Evolutionary conservation across 2,888 invertebrate genomes (phyloP).

Genomic region (Bellardia pandia): DNA sequence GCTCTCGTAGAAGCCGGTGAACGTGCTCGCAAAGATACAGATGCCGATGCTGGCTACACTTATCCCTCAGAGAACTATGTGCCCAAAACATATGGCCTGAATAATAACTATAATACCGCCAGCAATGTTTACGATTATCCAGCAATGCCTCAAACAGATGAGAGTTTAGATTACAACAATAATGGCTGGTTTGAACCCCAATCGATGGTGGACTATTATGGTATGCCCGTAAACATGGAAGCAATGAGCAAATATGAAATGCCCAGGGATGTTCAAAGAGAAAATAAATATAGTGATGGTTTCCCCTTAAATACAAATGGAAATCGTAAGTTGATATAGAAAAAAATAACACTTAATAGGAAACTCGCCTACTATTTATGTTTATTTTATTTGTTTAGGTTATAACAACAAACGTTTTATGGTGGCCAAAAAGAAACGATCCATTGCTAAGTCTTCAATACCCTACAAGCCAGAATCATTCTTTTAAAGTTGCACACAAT

Average conservation of each 20-base stretch:
- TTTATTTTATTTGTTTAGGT: slow-evolving; percentile 73
- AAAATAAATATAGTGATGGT: slow-evolving; percentile 79
- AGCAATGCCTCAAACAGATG: slow-evolving; percentile 75
- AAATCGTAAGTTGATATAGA: slow-evolving; percentile 79
- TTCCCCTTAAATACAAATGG: slow-evolving; percentile 69
- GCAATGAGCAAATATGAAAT: slow-evolving; percentile 81
- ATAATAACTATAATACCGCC: slow-evolving; percentile 68
- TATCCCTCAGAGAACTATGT: slow-evolving; percentile 73
- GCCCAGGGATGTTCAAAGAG: slow-evolving; percentile 75
- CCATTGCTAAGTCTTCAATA: slow-evolving; percentile 79
- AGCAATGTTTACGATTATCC: slow-evolving; percentile 72
- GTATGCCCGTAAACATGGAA: slow-evolving; percentile 81
- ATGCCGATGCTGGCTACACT: slow-evolving; percentile 76
- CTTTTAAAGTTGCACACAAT: slow-evolving; percentile 76
- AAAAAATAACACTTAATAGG: neutral
- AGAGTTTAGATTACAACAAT: slow-evolving; percentile 75
- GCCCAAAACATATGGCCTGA: slow-evolving; percentile 66
- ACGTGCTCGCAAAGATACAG: slow-evolving; percentile 82
- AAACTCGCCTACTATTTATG: neutral
- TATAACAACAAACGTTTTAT: slow-evolving; percentile 82
- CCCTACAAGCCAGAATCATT: slow-evolving; percentile 80
- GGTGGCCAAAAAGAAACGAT: slow-evolving; percentile 83
- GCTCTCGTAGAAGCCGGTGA: slow-evolving; percentile 84
- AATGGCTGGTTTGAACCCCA: slow-evolving; percentile 79
- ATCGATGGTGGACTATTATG: slow-evolving; percentile 81